phyloP scores from a whole-genome alignment of 2,888 invertebrate species.

The Exocentrus adspersus region DNA sequence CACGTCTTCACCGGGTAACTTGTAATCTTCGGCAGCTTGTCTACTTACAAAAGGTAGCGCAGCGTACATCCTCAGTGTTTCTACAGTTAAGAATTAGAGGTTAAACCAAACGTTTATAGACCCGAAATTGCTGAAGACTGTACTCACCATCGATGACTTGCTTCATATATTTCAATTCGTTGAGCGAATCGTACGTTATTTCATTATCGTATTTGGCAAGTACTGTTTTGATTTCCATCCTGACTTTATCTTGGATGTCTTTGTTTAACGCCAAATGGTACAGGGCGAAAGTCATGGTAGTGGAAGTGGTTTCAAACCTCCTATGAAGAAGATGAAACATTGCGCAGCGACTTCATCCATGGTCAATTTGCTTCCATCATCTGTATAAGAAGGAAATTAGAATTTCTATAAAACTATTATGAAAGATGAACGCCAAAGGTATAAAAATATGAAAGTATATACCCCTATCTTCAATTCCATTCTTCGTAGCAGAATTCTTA shows the following conservation, averaged over 20 bases:
- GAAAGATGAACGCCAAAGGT: too few relatives aligned
- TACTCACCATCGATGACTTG: slow-evolving; percentile 47
- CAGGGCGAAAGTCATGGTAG: slow-evolving; percentile 46
- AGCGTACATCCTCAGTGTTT: slow-evolving; percentile 57
- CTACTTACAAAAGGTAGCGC: slow-evolving; percentile 46
- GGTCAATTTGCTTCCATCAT: slow-evolving; percentile 33
- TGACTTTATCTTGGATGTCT: slow-evolving; percentile 41
- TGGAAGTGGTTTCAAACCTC: slow-evolving; percentile 48
- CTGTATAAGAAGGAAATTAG: too few relatives aligned
- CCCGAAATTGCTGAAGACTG: too few relatives aligned
- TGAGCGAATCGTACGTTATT: slow-evolving; percentile 45
- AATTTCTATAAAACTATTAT: too few relatives aligned
- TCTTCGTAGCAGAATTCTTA: too few relatives aligned
- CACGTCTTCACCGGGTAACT: slow-evolving; percentile 38
- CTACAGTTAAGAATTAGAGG: too few relatives aligned
- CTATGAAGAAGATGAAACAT: slow-evolving; percentile 45
- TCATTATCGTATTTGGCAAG: slow-evolving; percentile 38
- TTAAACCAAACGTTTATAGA: too few relatives aligned
- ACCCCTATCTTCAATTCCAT: too few relatives aligned
- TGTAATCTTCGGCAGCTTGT: slow-evolving; percentile 44
- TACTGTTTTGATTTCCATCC: slow-evolving; percentile 40
- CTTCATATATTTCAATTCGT: slow-evolving; percentile 45
- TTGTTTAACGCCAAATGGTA: slow-evolving; percentile 40
- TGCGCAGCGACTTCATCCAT: slow-evolving; percentile 43
- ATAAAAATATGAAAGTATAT: neutral